phyloP scores from a whole-genome alignment of 2,888 invertebrate species.

The Philopedon plagiatum region DNA sequence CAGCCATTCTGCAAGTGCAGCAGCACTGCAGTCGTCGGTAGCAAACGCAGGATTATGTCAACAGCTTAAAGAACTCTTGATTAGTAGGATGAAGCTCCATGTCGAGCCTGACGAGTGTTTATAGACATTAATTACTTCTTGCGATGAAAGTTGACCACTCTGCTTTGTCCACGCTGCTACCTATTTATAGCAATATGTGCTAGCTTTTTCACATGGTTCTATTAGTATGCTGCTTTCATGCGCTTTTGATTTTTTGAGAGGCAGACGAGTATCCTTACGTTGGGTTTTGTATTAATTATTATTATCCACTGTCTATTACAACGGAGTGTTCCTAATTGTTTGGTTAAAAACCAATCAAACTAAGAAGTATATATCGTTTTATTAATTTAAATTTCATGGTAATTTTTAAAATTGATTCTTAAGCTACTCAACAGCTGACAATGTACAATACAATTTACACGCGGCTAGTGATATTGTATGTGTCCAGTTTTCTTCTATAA shows the following conservation, averaged over 20 bases:
- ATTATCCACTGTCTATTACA: slow-evolving; percentile 35
- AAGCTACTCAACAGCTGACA: no score
- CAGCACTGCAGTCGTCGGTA: slow-evolving; percentile 48
- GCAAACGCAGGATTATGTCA: slow-evolving; percentile 50
- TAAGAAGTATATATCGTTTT: not conserved
- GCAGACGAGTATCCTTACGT: slow-evolving; percentile 29
- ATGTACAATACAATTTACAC: no score
- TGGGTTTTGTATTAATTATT: slow-evolving; percentile 43
- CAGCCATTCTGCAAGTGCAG: slow-evolving; percentile 42
- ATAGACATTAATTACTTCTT: slow-evolving; percentile 64
- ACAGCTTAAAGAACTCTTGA: slow-evolving; percentile 55
- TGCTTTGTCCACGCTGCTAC: slow-evolving; percentile 46
- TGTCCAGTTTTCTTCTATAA: no score
- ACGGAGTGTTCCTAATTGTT: slow-evolving; percentile 29
- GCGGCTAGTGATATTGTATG: no score
- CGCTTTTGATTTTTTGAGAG: slow-evolving; percentile 50
- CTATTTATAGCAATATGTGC: slow-evolving; percentile 48
- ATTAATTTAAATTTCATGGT: no score
- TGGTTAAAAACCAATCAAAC: not conserved
- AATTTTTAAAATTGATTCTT: no score
- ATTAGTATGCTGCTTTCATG: slow-evolving; percentile 44
- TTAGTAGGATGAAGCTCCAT: slow-evolving; percentile 51
- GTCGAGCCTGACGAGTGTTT: slow-evolving; percentile 54
- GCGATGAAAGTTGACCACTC: slow-evolving; percentile 60
- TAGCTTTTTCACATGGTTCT: slow-evolving; percentile 47